These are phyloP conservation scores for Strigops habroptila DNA, from an alignment of 2,113 vertebrate species.

Conservation along the genomic window DNA sequence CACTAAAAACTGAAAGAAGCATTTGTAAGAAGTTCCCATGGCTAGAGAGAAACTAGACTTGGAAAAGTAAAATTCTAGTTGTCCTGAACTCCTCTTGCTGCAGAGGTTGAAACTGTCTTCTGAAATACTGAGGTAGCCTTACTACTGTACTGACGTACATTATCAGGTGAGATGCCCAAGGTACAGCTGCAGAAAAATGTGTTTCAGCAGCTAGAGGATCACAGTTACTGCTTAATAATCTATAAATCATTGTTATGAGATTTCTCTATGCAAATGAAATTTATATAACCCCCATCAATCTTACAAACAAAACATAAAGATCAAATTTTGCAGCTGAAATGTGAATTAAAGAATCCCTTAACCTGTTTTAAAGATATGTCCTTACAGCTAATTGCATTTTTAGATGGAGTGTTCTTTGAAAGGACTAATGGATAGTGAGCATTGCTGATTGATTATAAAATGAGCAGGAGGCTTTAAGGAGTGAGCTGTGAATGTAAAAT, in stretches of 20 bases:
- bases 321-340: slow-evolving; percentile 36
- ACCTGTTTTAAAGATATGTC: slow-evolving; percentile 39
- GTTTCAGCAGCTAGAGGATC: slow-evolving; percentile 40
- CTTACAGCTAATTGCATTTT: slow-evolving; percentile 65
- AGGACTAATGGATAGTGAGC: slow-evolving; percentile 49
- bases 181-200: slow-evolving; percentile 35
- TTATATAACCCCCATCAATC: slow-evolving; percentile 67
- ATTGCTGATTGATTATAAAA: slow-evolving; percentile 60
- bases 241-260: slow-evolving; percentile 63
- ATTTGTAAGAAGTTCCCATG: not conserved
- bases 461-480: slow-evolving; percentile 32
- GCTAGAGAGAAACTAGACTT: not conserved
- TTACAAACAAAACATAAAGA: slow-evolving; percentile 52
- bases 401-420: slow-evolving; percentile 50
- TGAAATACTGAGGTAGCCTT: not conserved
- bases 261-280: slow-evolving; percentile 68
- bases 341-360: slow-evolving; percentile 38
- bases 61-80: not conserved
- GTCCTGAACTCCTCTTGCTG: not conserved
- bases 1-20: not conserved
- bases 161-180: slow-evolving; percentile 37
- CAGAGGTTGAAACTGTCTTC: not conserved
- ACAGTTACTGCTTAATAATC: slow-evolving; percentile 47
- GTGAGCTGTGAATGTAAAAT: slow-evolving; percentile 30
- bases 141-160: not conserved